Base-by-base conservation (phyloP, 2,113 vertebrate species). In the Ginglymostoma cirratum region DNA sequence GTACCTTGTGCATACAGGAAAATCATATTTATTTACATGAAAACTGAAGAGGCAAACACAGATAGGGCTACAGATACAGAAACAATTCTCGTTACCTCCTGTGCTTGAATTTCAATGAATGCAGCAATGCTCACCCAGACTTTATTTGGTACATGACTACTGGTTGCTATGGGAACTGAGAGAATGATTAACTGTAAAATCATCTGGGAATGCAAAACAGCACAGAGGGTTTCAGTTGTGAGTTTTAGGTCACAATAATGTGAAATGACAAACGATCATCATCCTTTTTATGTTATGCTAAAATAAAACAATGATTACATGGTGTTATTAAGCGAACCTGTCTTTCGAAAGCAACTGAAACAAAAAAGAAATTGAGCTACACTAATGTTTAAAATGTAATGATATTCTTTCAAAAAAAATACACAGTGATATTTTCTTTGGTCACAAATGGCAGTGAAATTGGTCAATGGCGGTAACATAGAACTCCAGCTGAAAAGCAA, bases 41-140 rank as follows among this genome's bases (percentile, higher is more conserved):
- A 95, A 95, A 23, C 67, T 95, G 67, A 72, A 72, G 66, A 15
- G 45, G 42, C 67, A 70, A 70, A 95, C 69, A 95, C 10, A 52
- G 94, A n/a, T 70, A 48, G 69, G 23, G 72, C 72, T 76, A 72
- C 94, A 23, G 30, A 72, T n/a, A 95, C 45, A 76, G 45, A 72
- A 95, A 95, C 94, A 95, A 95, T 95, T 95, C 7, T 27, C 30
- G 94, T 72, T 95, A 95, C 94, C 42, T 72, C 69, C 94, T 52
- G 94, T 69, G 72, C 94, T 95, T 72, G 94, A 95, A 95, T 95
- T 95, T 95, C 94, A 95, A 95, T 95, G 67, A 70, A 95, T 72
- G 24, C 19, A 72, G 42, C 69, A 76, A 93, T 52, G 69, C 17
- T 72, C 94, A 72, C 24, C 45, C 69, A 95, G 94, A 95, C 42